Evolutionary conservation across 2,888 invertebrate genomes (phyloP), one percentile per base, ranked within the genome.

Genomic region (Macrophya annulata): DNA sequence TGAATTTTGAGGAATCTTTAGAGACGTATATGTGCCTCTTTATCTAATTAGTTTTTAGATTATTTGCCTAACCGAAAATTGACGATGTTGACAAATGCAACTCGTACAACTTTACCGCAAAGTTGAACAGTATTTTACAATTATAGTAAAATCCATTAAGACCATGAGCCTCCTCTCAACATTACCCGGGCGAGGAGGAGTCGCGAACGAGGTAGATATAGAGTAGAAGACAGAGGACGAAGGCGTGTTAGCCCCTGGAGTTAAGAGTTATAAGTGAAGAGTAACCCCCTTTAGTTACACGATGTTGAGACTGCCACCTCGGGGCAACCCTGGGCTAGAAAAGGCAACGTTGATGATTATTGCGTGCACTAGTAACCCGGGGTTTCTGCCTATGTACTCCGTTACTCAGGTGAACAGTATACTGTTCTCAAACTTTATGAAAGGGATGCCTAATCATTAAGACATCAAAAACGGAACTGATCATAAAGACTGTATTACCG

Each of bases 121-220:
- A 83, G 83, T 83, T 71, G 17, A 51, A 83, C 90, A 89, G 92
- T 92, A 92, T 90, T 91, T 92, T 91, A 92, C 91, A 92, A 92
- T 92, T 92, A 92, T 90, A 90, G 89, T 89, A 90, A 92, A 92
- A 92, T 92, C 92, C 92, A 92, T 92, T 92, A 92, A 91, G 91
- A 89, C 83, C 65, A 59, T 89, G 89, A 89, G 87, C 85, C 85
- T 86, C 85, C 85, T 89, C 86, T 88, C 87, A 87, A 88, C 89
- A 88, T 85, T 85, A 86, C 87, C 86, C 87, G 87, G 87, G 86
- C 86, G 86, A 87, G 31, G 17, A 83, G 45, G 9, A 59, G 21
- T 21, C 62, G 12, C 21, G 81, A 25, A 55, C 17, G 59, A 55
- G 31, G 31, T 31, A 25, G 59, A 79, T 21, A 45, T n/a, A 82